Evolutionary conservation across 1,140 invertebrate species (phyloP).

Genomic region (Bombyx mandarina): DNA sequence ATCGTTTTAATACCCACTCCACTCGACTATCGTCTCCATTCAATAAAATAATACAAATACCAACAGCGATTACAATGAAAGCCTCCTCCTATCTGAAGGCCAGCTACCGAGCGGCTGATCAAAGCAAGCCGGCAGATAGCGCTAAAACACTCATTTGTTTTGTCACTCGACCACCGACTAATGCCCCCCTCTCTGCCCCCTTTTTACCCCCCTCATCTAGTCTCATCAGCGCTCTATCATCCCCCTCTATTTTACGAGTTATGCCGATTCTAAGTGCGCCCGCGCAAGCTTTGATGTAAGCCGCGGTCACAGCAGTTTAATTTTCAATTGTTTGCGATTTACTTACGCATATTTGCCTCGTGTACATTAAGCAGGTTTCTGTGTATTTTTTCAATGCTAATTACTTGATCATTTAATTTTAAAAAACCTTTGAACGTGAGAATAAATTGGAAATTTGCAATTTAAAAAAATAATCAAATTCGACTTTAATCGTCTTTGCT

Average conservation of each 20-base stretch:
- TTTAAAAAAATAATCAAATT: too few species aligned
- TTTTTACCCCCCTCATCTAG: neutral
- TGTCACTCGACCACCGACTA: constrained; percentile 48
- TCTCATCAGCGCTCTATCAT: neutral
- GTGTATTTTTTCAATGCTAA: too few species aligned
- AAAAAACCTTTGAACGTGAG: too few species aligned
- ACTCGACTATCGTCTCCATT: neutral
- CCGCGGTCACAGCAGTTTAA: neutral
- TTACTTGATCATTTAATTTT: too few species aligned
- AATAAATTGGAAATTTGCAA: too few species aligned
- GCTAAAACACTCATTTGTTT: constrained; percentile 67
- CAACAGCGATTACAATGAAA: constrained; percentile 9
- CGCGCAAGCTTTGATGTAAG: neutral
- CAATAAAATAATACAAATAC: constrained; percentile 10
- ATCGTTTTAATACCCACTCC: too few species aligned
- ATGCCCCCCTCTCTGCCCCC: neutral
- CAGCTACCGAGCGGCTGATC: constrained; percentile 49
- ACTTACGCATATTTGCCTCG: too few species aligned
- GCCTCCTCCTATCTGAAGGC: constrained; percentile 5
- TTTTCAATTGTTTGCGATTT: neutral
- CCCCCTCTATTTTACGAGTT: neutral
- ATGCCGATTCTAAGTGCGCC: neutral
- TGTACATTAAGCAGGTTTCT: too few species aligned
- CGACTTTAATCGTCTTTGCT: too few species aligned
- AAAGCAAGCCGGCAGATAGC: constrained; percentile 45